Conservation (phyloP, 2,888 invertebrate species). For the Caradrina kadenii region DNA sequence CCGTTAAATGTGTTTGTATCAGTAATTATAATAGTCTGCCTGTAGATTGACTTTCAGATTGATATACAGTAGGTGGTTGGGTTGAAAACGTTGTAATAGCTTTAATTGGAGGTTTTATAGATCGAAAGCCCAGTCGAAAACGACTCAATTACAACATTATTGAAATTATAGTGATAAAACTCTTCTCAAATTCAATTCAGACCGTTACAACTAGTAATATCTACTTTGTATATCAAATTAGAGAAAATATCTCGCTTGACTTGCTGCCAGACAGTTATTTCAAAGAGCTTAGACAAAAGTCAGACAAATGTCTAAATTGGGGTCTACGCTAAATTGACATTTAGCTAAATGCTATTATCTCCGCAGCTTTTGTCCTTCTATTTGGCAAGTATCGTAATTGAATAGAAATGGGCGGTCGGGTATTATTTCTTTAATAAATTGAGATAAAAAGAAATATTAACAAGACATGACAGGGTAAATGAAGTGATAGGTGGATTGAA, state of each 20-base stretch:
- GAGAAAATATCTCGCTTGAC: conserved; percentile 19
- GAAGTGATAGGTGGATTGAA: conserved; percentile 71
- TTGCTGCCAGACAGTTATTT: conserved; percentile 33
- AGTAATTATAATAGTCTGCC: conserved; percentile 10
- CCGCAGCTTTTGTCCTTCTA: conserved; percentile 18
- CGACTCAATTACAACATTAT: conserved; percentile 18
- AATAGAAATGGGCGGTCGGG: conserved; percentile 41
- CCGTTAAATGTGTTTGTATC: conserved; percentile 25
- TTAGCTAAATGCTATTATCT: conserved; percentile 28
- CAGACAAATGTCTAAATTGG: conserved; percentile 49
- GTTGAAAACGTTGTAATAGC: conserved; percentile 26
- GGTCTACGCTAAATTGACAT: conserved; percentile 31
- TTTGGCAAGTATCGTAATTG: conserved; percentile 14
- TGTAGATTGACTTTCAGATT: conserved; percentile 8
- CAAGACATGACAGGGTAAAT: conserved; percentile 60
- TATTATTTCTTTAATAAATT: conserved; percentile 47
- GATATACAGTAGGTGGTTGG: conserved; percentile 16
- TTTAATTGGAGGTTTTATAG: conserved; percentile 29
- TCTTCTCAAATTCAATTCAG: conserved; percentile 18
- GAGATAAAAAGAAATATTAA: conserved; percentile 49
- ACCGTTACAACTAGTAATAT: conserved; percentile 16
- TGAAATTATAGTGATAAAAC: conserved; percentile 18
- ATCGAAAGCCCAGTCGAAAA: conserved; percentile 8
- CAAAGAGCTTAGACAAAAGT: conserved; percentile 35
- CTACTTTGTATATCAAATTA: conserved; percentile 28